Evolutionary conservation across 2,113 vertebrate species (phyloP).

Genomic region (Fulica atra): DNA sequence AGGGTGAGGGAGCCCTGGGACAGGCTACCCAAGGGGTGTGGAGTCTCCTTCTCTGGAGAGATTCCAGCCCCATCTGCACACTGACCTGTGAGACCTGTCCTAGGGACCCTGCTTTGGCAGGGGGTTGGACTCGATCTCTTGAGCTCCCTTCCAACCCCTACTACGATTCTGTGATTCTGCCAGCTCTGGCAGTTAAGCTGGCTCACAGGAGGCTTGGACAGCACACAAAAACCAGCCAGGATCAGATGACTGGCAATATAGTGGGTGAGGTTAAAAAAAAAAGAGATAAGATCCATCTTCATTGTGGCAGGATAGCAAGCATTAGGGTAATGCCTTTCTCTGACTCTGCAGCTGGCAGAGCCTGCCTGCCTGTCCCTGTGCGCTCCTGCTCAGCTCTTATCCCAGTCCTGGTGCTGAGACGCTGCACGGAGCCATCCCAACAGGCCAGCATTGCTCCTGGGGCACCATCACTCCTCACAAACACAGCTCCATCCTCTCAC

Average conservation of each 20-base stretch:
- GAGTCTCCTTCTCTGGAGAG: no score
- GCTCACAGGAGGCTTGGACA: fast-evolving
- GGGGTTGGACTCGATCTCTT: no score
- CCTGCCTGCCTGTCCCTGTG: fast-evolving
- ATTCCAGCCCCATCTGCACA: no score
- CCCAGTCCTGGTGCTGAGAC: not conserved
- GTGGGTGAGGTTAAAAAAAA: not conserved
- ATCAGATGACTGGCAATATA: fast-evolving
- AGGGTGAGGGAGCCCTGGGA: no score
- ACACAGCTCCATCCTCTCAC: fast-evolving
- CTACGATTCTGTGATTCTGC: not conserved
- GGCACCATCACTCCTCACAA: not conserved
- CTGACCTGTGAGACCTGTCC: no score
- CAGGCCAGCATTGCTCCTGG: not conserved
- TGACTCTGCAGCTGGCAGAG: not conserved
- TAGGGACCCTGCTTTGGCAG: no score
- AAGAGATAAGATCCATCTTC: no score
- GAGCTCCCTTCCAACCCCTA: no score
- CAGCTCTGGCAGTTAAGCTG: fast-evolving
- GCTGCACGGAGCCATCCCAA: not conserved
- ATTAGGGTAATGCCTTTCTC: not conserved
- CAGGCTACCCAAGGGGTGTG: no score
- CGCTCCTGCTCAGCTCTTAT: fast-evolving
- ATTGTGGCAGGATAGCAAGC: not conserved
- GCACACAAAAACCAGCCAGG: not conserved